These are phyloP conservation scores for Anseranas semipalmata DNA, from an alignment of 2,113 vertebrate species.

Conservation along the genomic window DNA sequence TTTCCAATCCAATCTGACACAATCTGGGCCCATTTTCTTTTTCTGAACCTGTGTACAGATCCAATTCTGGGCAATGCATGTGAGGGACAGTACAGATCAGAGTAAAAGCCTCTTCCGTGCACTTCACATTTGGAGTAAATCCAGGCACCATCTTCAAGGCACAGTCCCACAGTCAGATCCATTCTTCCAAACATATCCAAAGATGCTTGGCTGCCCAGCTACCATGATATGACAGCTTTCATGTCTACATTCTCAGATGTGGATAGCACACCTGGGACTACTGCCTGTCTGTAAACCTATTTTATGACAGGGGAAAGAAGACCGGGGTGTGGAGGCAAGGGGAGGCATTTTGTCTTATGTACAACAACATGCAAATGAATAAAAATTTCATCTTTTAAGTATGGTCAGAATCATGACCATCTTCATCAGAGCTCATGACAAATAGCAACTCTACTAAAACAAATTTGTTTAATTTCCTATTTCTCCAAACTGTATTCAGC, in stretches of 20 bases:
- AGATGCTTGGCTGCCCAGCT: neutral
- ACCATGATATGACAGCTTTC: neutral
- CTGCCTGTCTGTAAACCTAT: neutral
- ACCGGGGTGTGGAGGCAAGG: neutral
- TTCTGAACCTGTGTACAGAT: neutral
- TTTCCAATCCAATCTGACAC: neutral
- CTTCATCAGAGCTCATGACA: neutral
- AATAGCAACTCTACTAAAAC: neutral
- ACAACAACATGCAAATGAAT: neutral
- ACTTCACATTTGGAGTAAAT: neutral
- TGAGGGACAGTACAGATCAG: neutral
- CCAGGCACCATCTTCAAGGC: neutral
- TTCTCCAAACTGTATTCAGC: neutral
- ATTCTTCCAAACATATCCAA: neutral
- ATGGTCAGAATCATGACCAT: neutral
- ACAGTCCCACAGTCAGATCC: neutral
- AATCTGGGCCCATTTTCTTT: fast-evolving
- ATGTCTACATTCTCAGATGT: neutral
- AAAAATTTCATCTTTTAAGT: neutral
- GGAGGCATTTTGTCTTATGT: neutral
- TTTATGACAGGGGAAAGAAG: neutral
- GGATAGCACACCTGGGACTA: neutral
- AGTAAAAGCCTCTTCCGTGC: neutral
- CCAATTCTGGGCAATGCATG: too few species aligned
- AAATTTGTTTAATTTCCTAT: neutral